phyloP scores from a whole-genome alignment of 2,113 vertebrate genomes.

The Falcunculus frontatus region DNA sequence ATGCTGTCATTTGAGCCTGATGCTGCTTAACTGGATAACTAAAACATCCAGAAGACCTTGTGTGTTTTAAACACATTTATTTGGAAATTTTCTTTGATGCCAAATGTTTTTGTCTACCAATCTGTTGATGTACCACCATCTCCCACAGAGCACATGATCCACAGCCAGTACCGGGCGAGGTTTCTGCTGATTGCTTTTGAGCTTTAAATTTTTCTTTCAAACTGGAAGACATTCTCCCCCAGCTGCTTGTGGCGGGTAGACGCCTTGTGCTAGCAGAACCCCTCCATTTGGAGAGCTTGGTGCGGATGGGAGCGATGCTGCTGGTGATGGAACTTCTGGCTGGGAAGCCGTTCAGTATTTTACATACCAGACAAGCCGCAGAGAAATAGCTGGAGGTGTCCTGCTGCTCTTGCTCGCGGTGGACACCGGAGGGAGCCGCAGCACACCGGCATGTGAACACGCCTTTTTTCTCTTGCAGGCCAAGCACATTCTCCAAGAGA shows the following conservation, averaged over 20 bases:
- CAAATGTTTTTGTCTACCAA: not conserved
- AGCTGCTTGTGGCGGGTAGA: not conserved
- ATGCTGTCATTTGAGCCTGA: not conserved
- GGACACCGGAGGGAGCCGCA: slow-evolving; percentile 49
- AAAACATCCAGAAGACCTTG: not conserved
- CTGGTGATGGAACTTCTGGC: not conserved
- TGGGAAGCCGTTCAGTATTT: not conserved
- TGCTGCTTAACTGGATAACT: not conserved
- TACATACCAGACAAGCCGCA: not conserved
- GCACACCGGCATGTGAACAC: not conserved
- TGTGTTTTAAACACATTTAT: not conserved
- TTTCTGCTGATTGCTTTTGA: not conserved
- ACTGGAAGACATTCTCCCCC: not conserved
- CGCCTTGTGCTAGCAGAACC: not conserved
- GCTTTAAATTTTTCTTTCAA: not conserved
- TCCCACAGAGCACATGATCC: not conserved
- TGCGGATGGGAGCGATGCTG: rapidly evolving
- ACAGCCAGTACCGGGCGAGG: not conserved
- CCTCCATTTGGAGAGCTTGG: not conserved
- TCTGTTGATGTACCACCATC: not conserved
- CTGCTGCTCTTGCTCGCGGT: not conserved
- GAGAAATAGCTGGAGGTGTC: not conserved
- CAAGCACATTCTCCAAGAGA: not conserved
- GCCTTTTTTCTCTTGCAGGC: not conserved
- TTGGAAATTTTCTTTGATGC: not conserved